A percentile compares a stretch with the other conserved stretches of the same genome.
phyloP scores from a whole-genome alignment of 2,888 invertebrate species.

The Lottia gigantea region DNA sequence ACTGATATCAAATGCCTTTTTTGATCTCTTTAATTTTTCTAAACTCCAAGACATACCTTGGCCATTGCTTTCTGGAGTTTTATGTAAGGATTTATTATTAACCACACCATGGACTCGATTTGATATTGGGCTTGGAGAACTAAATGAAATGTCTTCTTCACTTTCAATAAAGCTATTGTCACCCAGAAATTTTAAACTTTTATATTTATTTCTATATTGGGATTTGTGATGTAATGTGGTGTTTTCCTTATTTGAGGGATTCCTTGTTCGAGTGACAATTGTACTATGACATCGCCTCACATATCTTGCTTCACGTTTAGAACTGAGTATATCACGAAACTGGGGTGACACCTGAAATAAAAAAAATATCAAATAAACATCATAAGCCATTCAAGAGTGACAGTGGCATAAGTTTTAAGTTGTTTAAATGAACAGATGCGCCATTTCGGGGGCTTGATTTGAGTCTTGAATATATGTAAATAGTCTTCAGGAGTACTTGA shows the following conservation, averaged over 20 bases:
- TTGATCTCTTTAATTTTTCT: background rate
- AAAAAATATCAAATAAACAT: background rate
- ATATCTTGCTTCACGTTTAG: conserved; percentile 11
- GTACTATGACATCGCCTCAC: background rate
- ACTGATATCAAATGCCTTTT: background rate
- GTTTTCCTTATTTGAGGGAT: conserved; percentile 1
- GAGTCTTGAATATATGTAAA: no score
- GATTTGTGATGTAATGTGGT: background rate
- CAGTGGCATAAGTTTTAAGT: no score
- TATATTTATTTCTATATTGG: background rate
- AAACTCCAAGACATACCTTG: background rate
- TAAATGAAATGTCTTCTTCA: background rate
- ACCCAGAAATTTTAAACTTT: background rate
- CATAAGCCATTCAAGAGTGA: no score
- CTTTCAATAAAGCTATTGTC: background rate
- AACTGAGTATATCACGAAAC: conserved; percentile 21
- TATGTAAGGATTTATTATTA: background rate
- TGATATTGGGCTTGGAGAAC: background rate
- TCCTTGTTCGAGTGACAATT: background rate
- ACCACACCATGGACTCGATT: background rate
- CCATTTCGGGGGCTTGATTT: no score
- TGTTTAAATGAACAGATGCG: no score
- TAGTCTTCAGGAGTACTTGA: no score
- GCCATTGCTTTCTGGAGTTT: background rate
- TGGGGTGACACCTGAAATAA: conserved; percentile 44